Percentiles rank a stretch among this genome's conserved stretches.
These are phyloP conservation scores for Oryctolagus cuniculus DNA, from an alignment of 2,113 vertebrate species.

Conservation along the genomic window DNA sequence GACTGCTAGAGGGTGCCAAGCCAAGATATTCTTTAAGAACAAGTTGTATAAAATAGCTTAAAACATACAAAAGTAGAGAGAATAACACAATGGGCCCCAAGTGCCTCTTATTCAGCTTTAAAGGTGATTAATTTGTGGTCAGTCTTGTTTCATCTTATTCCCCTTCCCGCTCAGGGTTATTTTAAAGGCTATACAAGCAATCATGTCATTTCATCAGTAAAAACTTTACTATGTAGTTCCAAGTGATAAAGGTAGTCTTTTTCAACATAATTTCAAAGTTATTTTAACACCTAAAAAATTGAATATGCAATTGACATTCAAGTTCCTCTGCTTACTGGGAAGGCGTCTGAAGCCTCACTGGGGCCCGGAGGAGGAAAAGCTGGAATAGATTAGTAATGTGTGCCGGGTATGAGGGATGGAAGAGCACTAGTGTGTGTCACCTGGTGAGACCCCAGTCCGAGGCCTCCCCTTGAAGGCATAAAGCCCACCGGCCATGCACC, in stretches of 20 bases:
- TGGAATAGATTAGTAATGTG: neutral
- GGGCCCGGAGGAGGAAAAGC: neutral
- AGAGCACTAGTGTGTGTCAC: neutral
- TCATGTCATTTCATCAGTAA: neutral
- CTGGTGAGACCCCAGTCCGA: neutral
- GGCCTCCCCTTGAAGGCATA: neutral
- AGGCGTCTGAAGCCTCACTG: neutral
- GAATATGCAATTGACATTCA: neutral
- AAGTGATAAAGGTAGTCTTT: neutral
- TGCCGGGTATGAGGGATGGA: neutral
- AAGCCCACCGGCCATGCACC: rapidly evolving
- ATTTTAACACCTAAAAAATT: neutral
- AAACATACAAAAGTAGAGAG: neutral
- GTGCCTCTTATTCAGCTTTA: neutral
- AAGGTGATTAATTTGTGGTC: neutral
- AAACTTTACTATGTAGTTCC: neutral
- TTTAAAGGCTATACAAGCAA: neutral
- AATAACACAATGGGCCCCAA: neutral
- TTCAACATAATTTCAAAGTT: neutral
- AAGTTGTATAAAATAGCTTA: neutral
- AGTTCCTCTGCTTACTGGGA: neutral
- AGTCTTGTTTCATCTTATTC: neutral
- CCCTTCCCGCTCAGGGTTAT: neutral
- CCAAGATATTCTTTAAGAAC: conserved; percentile 7
- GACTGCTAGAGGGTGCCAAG: neutral